These are phyloP conservation scores for Dermatemys mawii DNA, from an alignment of 2,113 vertebrate species.

Conservation along the genomic window DNA sequence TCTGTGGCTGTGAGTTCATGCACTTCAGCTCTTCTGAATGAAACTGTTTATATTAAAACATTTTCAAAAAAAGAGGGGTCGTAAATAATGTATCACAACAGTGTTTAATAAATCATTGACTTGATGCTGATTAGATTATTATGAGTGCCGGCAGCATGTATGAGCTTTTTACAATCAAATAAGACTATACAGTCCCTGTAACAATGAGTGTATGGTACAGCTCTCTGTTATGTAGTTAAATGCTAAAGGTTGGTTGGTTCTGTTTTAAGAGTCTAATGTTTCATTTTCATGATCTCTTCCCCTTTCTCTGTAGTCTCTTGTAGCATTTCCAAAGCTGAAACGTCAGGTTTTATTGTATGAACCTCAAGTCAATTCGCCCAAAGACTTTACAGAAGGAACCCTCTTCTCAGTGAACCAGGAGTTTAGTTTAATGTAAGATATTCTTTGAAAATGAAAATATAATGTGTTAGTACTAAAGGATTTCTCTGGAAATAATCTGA, in stretches of 20 bases:
- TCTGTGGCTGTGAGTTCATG: neutral
- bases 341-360: slow-evolving; percentile 97
- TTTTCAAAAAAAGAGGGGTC: slow-evolving; percentile 11
- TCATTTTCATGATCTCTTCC: slow-evolving; percentile 63
- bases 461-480: slow-evolving; percentile 13
- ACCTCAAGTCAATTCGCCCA: slow-evolving; percentile 96
- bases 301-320: slow-evolving; percentile 88
- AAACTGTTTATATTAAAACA: neutral
- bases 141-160: neutral
- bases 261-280: neutral
- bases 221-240: neutral
- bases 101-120: neutral
- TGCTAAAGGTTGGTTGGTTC: slow-evolving; percentile 36
- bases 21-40: neutral
- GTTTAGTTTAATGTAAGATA: slow-evolving; percentile 97
- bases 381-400: slow-evolving; percentile 99
- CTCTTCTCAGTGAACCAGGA: slow-evolving; percentile 99
- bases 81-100: neutral
- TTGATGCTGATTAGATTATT: neutral
- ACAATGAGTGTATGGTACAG: slow-evolving; percentile 16
- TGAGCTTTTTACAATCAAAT: neutral
- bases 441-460: slow-evolving; percentile 57
- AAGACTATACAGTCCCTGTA: neutral
- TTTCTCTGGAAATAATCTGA: neutral
- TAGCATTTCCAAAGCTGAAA: slow-evolving; percentile 99